Base-by-base conservation (phyloP, 2,888 invertebrate genomes). In the Ischnus inquisitorius region DNA sequence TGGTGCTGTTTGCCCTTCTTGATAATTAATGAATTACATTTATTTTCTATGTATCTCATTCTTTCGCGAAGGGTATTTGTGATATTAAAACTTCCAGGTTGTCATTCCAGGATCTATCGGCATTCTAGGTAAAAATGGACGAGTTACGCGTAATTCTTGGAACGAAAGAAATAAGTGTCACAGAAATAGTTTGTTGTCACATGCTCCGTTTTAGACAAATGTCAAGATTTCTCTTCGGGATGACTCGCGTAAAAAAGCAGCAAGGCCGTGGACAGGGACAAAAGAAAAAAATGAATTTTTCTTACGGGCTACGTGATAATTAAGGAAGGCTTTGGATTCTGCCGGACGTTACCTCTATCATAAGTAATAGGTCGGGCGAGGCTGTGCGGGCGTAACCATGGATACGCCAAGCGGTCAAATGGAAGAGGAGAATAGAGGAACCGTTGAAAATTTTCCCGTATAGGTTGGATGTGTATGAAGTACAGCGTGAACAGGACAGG, bases 311-410 rank as follows among this genome's bases (percentile, higher is more conserved):
- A 64, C 86, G 89, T 89, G 90, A 91, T 91, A 91, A 91, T 91
- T 91, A 91, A 90, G 89, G 90, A 87, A 90, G 88, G 89, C 90
- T 91, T 91, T 90, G 87, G 87, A 87, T 85, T 84, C 87, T 86
- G 85, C 85, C 84, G 51, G 39, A 14, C 12, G 16, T 22, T 2
- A 41, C 14, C 48, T 54, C 51, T 69, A 60, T 82, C 74, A 74
- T 60, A 74, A 78, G 74, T 79, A 79, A 82, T 82, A 82, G 71
- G 41, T 34, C 19, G 64, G 46, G 75, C 54, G 54, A 68, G 69
- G 54, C 51, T 22, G 64, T 8, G 41, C 34, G 34, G 88, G 85
- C 87, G 89, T 90, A 88, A 86, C 87, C 88, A 90, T 89, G 89
- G 89, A 85, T 88, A 48, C 62, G 46, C 64, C 62, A 16, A 16